Conservation (phyloP, 2,797 vertebrate species). For the Catamblyrhynchus diadema region DNA sequence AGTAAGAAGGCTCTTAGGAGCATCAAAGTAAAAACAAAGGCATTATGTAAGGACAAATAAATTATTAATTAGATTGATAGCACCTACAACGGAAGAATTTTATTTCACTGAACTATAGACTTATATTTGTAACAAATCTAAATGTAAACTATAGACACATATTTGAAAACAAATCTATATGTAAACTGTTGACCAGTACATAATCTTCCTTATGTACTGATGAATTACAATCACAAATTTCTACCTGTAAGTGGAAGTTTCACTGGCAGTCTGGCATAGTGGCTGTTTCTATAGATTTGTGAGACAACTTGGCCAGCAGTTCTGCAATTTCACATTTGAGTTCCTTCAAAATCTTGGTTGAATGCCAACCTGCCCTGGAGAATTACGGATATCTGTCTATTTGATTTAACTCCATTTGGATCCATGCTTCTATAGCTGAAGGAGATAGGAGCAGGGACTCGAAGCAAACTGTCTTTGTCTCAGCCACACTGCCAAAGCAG, state of each 20-base stretch:
- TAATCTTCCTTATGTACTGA: background rate
- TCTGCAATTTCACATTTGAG: background rate
- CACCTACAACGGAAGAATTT: background rate
- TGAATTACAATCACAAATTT: background rate
- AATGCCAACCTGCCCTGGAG: background rate
- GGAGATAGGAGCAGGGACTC: background rate
- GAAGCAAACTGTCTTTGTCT: background rate
- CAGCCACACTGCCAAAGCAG: background rate
- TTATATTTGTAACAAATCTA: background rate
- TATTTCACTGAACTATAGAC: background rate
- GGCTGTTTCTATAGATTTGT: background rate
- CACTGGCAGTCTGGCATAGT: background rate
- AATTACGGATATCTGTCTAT: background rate
- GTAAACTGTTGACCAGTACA: background rate
- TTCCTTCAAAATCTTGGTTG: slow-evolving; percentile 9
- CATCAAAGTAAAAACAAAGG: background rate
- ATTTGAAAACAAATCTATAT: background rate
- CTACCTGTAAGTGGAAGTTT: background rate
- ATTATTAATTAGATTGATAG: background rate
- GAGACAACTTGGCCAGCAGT: background rate
- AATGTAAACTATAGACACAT: background rate
- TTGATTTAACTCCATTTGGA: background rate
- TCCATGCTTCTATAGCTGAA: background rate
- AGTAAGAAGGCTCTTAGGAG: background rate
- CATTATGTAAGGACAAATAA: background rate